phyloP scores from a whole-genome alignment of 1,140 invertebrate genomes.

The Panulirus ornatus region DNA sequence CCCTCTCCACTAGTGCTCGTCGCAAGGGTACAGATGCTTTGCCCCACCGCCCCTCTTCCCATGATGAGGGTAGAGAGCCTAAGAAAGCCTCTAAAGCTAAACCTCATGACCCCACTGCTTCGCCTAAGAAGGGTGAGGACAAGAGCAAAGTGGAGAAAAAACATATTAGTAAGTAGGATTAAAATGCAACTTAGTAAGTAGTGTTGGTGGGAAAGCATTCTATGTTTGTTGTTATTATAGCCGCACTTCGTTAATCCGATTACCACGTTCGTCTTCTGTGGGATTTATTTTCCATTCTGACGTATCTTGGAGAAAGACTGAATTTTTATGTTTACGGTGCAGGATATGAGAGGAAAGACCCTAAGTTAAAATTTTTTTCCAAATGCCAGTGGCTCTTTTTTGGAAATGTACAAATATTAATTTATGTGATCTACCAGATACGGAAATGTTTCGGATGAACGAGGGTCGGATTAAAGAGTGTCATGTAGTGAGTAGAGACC shows the following conservation, averaged over 20 bases:
- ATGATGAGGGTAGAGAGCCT: slow-evolving; percentile 73
- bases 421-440: slow-evolving; percentile 28
- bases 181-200: slow-evolving; percentile 64
- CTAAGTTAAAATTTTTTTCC: neutral
- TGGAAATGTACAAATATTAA: neutral
- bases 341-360: slow-evolving; percentile 9
- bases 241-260: slow-evolving; percentile 71
- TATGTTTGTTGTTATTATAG: slow-evolving; percentile 55
- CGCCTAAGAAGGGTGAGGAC: slow-evolving; percentile 75
- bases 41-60: slow-evolving; percentile 73
- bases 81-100: slow-evolving; percentile 75
- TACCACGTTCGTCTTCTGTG: slow-evolving; percentile 61
- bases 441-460: slow-evolving; percentile 34
- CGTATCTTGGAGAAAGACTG: neutral
- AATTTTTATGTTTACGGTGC: neutral
- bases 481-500: slow-evolving; percentile 62
- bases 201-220: slow-evolving; percentile 47
- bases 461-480: slow-evolving; percentile 69
- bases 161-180: slow-evolving; percentile 75
- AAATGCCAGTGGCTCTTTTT: neutral
- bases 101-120: slow-evolving; percentile 74
- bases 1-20: slow-evolving; percentile 75
- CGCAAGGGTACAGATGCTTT: slow-evolving; percentile 74
- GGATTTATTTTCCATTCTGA: neutral
- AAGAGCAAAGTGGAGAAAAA: slow-evolving; percentile 75